Evolutionary conservation across 2,888 invertebrate genomes (phyloP).

Genomic region (Mamestra brassicae): DNA sequence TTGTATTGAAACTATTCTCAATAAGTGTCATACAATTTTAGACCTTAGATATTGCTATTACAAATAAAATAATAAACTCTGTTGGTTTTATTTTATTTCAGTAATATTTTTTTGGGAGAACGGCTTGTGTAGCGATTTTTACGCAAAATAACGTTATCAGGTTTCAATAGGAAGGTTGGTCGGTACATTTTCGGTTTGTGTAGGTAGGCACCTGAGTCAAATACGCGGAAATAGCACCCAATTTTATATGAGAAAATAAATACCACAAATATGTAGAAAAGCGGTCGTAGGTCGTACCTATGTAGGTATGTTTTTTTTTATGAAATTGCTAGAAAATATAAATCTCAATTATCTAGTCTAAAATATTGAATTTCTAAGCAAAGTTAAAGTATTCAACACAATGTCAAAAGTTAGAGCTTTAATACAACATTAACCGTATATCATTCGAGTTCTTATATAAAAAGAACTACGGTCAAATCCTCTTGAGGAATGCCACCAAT

Average conservation of each 20-base stretch:
- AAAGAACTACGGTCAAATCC: constrained; percentile 58
- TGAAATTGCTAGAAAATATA: neutral
- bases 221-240: constrained; percentile 19
- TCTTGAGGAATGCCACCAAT: constrained; percentile 70
- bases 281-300: neutral
- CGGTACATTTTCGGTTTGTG: constrained; percentile 14
- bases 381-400: neutral
- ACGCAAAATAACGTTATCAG: constrained; percentile 31
- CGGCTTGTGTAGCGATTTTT: too few relatives aligned
- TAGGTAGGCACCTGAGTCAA: neutral
- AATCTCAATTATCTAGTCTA: neutral
- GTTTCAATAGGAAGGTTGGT: constrained; percentile 24
- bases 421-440: constrained; percentile 24
- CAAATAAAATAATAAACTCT: neutral
- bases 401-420: constrained; percentile 2
- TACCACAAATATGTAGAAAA: neutral
- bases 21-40: neutral
- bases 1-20: neutral
- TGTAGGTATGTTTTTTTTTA: neutral
- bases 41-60: neutral
- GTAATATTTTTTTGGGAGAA: constrained; percentile 2
- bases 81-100: neutral
- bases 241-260: constrained; percentile 18
- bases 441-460: constrained; percentile 41
- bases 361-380: neutral